These are phyloP conservation scores for Rhopalosiphum maidis DNA, from an alignment of 1,140 invertebrate genomes.

Conservation along the genomic window DNA sequence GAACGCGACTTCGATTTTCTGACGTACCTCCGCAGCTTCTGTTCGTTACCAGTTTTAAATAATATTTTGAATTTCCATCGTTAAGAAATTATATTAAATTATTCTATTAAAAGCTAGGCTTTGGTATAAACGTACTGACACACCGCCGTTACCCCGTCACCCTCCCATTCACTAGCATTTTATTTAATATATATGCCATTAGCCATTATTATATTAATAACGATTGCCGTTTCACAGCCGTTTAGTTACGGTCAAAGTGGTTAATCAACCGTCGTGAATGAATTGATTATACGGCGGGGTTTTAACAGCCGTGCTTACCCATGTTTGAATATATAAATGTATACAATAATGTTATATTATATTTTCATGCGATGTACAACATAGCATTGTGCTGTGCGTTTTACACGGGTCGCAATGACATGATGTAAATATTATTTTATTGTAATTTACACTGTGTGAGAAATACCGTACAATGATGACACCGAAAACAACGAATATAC, in stretches of 20 bases:
- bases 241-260: conserved; percentile 54
- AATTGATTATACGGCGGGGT: conserved; percentile 24
- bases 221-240: neutral
- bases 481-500: neutral
- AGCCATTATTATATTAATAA: neutral
- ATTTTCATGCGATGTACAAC: neutral
- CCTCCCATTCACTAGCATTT: neutral
- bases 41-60: neutral
- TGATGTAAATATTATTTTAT: neutral
- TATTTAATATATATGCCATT: neutral
- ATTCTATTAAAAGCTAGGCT: neutral
- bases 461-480: neutral
- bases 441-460: neutral
- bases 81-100: neutral
- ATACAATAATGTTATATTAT: neutral
- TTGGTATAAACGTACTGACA: neutral
- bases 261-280: conserved; percentile 33
- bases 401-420: too few species aligned
- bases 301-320: neutral
- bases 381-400: neutral
- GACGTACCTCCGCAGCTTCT: neutral
- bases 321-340: neutral
- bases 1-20: conserved; percentile 11
- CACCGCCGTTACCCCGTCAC: neutral
- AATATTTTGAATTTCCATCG: conserved; percentile 3